Base-by-base conservation (phyloP, 1,140 invertebrate species). In the Drosophila seguyi region DNA sequence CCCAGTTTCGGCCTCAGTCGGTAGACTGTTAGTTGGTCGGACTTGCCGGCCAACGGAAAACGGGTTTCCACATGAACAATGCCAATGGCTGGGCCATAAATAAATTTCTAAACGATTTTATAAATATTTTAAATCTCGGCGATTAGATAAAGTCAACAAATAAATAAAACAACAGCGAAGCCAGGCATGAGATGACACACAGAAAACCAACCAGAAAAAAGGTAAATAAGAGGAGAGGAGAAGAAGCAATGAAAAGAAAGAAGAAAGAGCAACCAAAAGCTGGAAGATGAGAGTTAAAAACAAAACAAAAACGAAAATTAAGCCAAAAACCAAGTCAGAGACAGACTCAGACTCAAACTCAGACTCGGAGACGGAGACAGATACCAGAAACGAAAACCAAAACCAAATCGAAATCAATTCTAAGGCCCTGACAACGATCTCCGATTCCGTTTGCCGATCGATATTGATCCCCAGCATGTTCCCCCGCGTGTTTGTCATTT, bases 91-190 rank as follows among this genome's bases (percentile, higher is more conserved):
- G 78, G 55, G 82, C 81, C 86, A 90, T 90, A 90, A 90, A 90
- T 90, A 90, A 90, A 85, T 90, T 90, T 90, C 85, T 90, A 86
- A 90, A 90, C 81, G 79, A 90, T 91, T 91, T 88, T 90, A 90
- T 91, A 91, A 91, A 91, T 91, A 91, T 91, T 91, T 86, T 86
- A 91, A 91, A 91, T 91, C 85, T 81, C 79, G 72, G 85, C 81
- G 90, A 90, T 91, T 91, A 86, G 84, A 91, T 91, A 91, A 91
- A 91, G 87, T 90, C 85, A 90, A 86, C 85, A 90, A 90, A 90
- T 90, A 90, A 90, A 90, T 90, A 90, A 90, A 90, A 79, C 85
- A 90, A 90, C 85, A 80, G 69, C 57, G 58, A 58, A 59, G 39
- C 76, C 66, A 42, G 45, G 22, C 48, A 65, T 69, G 39, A 66